Base-by-base conservation (phyloP, 2,888 invertebrate genomes). In the Spicauda simplicius region DNA sequence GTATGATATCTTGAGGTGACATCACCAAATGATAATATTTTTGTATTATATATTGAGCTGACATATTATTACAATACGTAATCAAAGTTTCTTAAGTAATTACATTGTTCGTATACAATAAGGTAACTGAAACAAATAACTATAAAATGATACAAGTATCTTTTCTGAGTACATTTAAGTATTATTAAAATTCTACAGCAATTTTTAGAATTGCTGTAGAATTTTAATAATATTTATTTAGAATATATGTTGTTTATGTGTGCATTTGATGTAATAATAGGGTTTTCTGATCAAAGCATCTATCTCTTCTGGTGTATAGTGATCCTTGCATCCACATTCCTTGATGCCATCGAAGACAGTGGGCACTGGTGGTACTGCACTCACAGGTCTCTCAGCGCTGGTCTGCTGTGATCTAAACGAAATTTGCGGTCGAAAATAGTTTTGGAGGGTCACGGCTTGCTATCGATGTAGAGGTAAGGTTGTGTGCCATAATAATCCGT, bases 201-300 rank as follows among this genome's bases (percentile, higher is more conserved):
- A n/a, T n/a, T n/a, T n/a, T n/a, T n/a, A n/a, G n/a, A n/a, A n/a
- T n/a, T n/a, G n/a, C n/a, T n/a, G n/a, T n/a, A n/a, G n/a, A n/a
- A n/a, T n/a, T n/a, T n/a, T n/a, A n/a, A n/a, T n/a, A n/a, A n/a
- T n/a, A n/a, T 7, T 48, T 48, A 8, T 48, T 4, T 73, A 79
- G 70, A 76, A 77, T 30, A 74, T 78, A 45, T 78, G 75, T 50
- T 78, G 74, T 70, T 77, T 78, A 64, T 80, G 75, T 1, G 74
- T 65, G 54, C 80, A 80, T 60, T 79, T 79, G 16, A 68, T 70
- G 67, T 78, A 82, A 70, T 82, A 86, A 69, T 84, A 85, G 16
- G 84, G 84, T 73, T 80, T 84, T 63, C 79, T 72, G 66, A 83
- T 80, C 6, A 75, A 64, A 37, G 76, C 76, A 58, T 77, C 78